Evolutionary conservation across 2,113 vertebrate species (phyloP), one percentile per base, ranked within the genome.

Genomic region (Riparia riparia): DNA sequence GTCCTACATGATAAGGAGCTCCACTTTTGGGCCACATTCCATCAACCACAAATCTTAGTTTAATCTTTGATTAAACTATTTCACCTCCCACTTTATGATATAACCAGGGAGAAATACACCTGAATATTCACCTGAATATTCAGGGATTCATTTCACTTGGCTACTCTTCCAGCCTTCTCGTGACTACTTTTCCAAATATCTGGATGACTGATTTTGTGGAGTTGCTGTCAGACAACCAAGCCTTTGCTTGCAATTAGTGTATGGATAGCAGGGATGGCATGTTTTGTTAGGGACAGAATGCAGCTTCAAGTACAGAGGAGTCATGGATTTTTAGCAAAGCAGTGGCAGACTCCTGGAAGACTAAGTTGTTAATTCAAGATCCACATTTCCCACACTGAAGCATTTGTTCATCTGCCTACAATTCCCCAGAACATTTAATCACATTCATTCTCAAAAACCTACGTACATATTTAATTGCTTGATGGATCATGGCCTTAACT

Each of bases 391-490:
- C 72, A 73, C 32, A 29, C 2, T 90, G 87, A 96, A 88, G 37
- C 60, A 92, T 81, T 95, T 86, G 57, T 28, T 84, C 69, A 68
- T 90, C 71, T 90, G 71, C 71, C 90, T 93, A 57, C 68, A 77
- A 64, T 24, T 42, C 69, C 44, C 15, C 41, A 41, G 76, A 90
- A 92, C 68, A 82, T 64, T 93, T 88, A 96, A 96, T 91, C 92
- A 92, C 79, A 53, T 90, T 82, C 39, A 68, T 80, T 83, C 95
- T 86, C 95, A 89, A 95, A 96, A 96, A 68, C 85, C 47, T 83
- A 69, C 1, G 16, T 96, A 86, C 65, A 96, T 97, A 95, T 95
- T 95, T 95, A 95, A 94, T 96, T 93, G 90, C 41, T 83, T 94
- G 92, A 93, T 96, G 68, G 87, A 95, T 95, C 88, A 90, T 41